phyloP scores from a whole-genome alignment of 2,888 invertebrate species.

The Aphelenchoides bicaudatus region DNA sequence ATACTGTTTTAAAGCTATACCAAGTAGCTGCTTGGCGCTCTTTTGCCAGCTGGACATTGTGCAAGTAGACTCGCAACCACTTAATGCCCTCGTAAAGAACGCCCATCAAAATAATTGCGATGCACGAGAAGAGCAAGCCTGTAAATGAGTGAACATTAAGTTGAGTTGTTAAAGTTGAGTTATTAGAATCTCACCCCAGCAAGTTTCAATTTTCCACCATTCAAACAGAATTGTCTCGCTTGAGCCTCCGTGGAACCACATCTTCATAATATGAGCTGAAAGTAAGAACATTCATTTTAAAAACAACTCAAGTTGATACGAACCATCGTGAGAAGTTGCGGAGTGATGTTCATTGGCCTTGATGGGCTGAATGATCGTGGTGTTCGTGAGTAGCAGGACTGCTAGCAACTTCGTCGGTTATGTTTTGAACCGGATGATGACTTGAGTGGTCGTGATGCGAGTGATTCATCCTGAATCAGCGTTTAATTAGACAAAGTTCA shows the following conservation, averaged over 20 bases:
- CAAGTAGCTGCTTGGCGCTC: too few relatives aligned
- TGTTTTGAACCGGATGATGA: too few relatives aligned
- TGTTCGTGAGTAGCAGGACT: conserved; percentile 1
- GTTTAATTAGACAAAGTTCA: too few relatives aligned
- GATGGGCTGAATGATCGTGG: conserved; percentile 26
- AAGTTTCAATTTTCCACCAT: conserved; percentile 52
- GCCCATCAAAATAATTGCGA: conserved; percentile 85
- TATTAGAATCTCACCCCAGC: conserved; percentile 63
- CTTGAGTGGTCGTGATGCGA: conserved; percentile 23
- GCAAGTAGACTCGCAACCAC: conserved; percentile 66
- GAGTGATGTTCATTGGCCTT: conserved; percentile 16
- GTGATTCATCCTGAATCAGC: too few relatives aligned
- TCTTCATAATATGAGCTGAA: conserved; percentile 55
- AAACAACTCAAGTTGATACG: background rate
- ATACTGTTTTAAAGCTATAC: too few relatives aligned
- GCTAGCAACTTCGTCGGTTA: too few relatives aligned
- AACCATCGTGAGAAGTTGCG: background rate
- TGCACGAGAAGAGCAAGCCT: conserved; percentile 77
- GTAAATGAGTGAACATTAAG: conserved; percentile 4
- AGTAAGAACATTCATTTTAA: too few relatives aligned
- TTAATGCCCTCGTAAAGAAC: conserved; percentile 91
- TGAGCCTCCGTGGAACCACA: conserved; percentile 59
- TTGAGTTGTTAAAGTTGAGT: background rate
- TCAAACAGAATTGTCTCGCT: conserved; percentile 57
- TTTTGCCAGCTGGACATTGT: conserved; percentile 23